Conservation (phyloP, 2,888 invertebrate genomes). For the Lathronympha strigana region DNA sequence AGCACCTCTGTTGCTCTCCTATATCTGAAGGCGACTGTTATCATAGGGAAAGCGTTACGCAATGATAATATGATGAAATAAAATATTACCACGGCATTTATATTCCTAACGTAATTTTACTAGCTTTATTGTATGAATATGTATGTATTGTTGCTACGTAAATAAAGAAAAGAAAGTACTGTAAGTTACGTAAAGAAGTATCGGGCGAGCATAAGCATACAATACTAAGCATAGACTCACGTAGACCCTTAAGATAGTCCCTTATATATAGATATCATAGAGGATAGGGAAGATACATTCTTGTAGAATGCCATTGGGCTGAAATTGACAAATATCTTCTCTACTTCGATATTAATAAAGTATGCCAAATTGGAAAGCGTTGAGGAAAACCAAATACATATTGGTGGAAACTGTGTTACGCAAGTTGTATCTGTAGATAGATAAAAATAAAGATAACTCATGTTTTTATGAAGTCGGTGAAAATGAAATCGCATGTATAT, state of each 20-base stretch:
- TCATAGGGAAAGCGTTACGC: too few relatives aligned
- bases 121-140: constrained; percentile 18
- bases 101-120: neutral
- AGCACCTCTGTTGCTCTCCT: too few relatives aligned
- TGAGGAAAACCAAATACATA: constrained; percentile 2
- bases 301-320: too few relatives aligned
- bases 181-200: constrained; percentile 31
- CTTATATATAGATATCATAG: too few relatives aligned
- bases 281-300: too few relatives aligned
- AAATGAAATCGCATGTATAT: too few relatives aligned
- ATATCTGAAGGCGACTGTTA: too few relatives aligned
- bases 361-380: constrained; percentile 17
- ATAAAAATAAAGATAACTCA: neutral
- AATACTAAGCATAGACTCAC: too few relatives aligned
- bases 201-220: too few relatives aligned
- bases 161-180: constrained; percentile 31
- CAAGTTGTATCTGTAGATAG: neutral
- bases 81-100: neutral
- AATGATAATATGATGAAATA: neutral
- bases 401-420: constrained; percentile 11
- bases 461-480: neutral
- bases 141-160: constrained; percentile 8
- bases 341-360: constrained; percentile 2
- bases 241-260: too few relatives aligned
- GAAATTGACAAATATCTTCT: neutral